These are phyloP conservation scores for Pegoplata infirma DNA, from an alignment of 2,888 invertebrate species.

Conservation along the genomic window DNA sequence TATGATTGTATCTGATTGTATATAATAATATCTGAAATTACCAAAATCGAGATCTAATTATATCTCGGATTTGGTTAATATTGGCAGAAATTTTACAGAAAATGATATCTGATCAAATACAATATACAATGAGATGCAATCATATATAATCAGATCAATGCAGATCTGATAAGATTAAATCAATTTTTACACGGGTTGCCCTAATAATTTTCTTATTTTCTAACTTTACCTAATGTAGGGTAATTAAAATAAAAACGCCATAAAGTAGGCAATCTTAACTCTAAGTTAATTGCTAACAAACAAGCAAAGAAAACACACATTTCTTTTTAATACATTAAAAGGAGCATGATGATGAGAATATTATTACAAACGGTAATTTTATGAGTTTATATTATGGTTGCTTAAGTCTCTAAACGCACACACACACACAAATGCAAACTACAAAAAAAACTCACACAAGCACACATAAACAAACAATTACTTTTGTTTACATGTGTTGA, in stretches of 20 bases:
- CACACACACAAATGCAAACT: background rate
- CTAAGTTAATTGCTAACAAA: conserved; percentile 40
- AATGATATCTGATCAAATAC: no score
- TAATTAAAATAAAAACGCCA: background rate
- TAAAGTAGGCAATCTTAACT: conserved; percentile 36
- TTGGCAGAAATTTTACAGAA: no score
- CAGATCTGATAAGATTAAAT: no score
- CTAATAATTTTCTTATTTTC: no score
- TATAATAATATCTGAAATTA: no score
- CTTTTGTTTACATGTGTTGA: background rate
- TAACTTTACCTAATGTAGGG: background rate
- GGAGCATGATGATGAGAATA: background rate
- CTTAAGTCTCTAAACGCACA: background rate
- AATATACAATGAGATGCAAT: no score
- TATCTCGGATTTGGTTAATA: no score
- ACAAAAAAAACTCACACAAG: background rate
- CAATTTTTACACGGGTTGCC: no score
- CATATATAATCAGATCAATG: no score
- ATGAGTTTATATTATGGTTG: conserved; percentile 28
- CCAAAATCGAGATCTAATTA: no score
- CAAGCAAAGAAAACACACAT: conserved; percentile 20
- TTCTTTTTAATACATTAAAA: background rate
- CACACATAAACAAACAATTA: conserved; percentile 36
- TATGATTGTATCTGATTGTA: no score
- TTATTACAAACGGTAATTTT: conserved; percentile 52